These are phyloP conservation scores for Rhynchomys soricoides DNA, from an alignment of 2,113 vertebrate species.

Conservation along the genomic window DNA sequence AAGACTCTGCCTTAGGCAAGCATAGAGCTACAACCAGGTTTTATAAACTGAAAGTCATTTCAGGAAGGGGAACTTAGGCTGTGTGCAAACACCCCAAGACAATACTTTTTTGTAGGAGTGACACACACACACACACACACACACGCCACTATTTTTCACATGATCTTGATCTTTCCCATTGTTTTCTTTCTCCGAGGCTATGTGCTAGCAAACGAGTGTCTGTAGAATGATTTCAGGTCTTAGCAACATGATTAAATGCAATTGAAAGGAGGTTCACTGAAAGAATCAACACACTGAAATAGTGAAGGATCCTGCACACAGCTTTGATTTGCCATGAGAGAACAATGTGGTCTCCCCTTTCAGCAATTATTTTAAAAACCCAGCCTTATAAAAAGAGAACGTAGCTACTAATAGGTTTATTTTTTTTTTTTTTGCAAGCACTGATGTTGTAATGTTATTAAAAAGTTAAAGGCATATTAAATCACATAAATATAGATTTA, in stretches of 20 bases:
- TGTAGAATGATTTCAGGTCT: neutral
- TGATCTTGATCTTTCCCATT: neutral
- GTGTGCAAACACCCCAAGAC: neutral
- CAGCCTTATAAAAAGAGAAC: constrained; percentile 42
- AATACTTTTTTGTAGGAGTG: neutral
- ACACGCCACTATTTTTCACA: neutral
- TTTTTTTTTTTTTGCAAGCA: constrained; percentile 11
- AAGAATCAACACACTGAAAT: constrained; percentile 30
- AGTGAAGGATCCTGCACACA: neutral
- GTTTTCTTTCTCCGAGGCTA: neutral
- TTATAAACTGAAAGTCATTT: neutral
- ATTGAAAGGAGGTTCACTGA: constrained; percentile 26
- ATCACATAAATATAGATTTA: neutral
- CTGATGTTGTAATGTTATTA: neutral
- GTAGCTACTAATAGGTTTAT: neutral
- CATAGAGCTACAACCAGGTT: neutral
- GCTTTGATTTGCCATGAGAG: neutral
- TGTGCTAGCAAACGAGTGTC: neutral
- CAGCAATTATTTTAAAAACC: constrained; percentile 36
- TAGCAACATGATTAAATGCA: constrained; percentile 4
- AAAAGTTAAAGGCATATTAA: constrained; percentile 6
- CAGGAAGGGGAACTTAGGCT: accelerated
- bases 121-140: too few species aligned
- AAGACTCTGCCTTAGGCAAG: neutral
- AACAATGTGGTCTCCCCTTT: neutral